These are phyloP conservation scores for Coccyzus lansbergi DNA, from an alignment of 2,797 vertebrate species.

Conservation along the genomic window DNA sequence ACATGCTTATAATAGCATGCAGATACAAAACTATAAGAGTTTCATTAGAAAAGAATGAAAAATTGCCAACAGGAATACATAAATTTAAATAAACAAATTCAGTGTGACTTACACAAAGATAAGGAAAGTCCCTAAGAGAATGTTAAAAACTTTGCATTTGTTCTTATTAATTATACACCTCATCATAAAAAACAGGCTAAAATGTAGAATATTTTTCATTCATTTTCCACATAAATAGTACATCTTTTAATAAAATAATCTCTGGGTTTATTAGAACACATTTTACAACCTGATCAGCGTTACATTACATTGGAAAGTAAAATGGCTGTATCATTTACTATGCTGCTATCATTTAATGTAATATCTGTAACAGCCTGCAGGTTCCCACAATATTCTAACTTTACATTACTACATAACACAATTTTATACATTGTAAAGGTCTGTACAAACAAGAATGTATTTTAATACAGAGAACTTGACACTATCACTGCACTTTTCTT, in stretches of 20 bases:
- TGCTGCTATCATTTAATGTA: background rate
- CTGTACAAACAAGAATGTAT: slow-evolving; percentile 40
- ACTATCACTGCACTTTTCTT: slow-evolving; percentile 62
- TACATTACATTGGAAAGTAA: slow-evolving; percentile 3
- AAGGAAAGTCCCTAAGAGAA: background rate
- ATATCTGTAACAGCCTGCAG: background rate
- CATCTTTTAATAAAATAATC: slow-evolving; percentile 1
- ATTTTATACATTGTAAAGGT: slow-evolving; percentile 25
- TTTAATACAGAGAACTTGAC: slow-evolving; percentile 66
- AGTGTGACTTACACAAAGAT: background rate
- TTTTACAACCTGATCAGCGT: slow-evolving; percentile 11
- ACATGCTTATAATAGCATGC: background rate
- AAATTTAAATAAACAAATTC: background rate
- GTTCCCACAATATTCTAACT: slow-evolving; percentile 38
- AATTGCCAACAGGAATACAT: background rate
- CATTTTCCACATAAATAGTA: background rate
- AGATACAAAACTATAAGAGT: background rate
- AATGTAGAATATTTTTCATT: background rate
- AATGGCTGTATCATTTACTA: slow-evolving; percentile 13
- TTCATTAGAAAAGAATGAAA: background rate
- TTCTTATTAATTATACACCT: background rate
- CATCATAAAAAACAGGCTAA: background rate
- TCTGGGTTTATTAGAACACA: background rate
- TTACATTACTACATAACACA: slow-evolving; percentile 36
- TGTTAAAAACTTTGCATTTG: background rate